Conservation (phyloP, 2,888 invertebrate species). For the Drosophila rubida region DNA sequence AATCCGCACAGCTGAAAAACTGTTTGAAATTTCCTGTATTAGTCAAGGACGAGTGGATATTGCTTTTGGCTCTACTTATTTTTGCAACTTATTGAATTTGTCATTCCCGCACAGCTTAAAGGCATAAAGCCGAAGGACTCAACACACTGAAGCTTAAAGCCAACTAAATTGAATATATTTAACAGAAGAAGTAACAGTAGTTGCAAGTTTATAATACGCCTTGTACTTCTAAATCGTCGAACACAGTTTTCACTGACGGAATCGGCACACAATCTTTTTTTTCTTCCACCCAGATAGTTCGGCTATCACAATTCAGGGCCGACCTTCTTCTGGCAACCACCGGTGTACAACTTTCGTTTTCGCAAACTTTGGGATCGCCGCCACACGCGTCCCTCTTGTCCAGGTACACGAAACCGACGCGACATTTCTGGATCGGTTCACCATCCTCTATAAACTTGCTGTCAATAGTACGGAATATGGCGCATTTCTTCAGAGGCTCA, state of each 20-base stretch:
- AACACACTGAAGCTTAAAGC: not conserved
- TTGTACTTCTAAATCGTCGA: not conserved
- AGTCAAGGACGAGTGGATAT: conserved; percentile 4
- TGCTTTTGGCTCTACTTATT: conserved; percentile 2
- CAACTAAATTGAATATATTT: not conserved
- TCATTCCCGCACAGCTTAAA: conserved; percentile 1
- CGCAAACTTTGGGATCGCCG: not conserved
- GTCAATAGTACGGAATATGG: not conserved
- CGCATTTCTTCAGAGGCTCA: not conserved
- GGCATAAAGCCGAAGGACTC: not conserved
- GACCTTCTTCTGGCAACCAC: too few relatives aligned
- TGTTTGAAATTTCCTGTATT: conserved; percentile 15
- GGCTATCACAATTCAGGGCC: not conserved
- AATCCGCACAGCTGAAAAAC: conserved; percentile 14
- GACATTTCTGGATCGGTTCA: not conserved
- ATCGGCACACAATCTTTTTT: not conserved
- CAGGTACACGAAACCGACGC: not conserved
- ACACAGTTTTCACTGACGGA: not conserved
- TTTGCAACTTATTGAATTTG: not conserved
- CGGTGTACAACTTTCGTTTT: not conserved
- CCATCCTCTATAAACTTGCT: not conserved
- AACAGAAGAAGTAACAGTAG: not conserved
- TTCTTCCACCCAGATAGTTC: not conserved
- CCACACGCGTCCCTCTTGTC: not conserved
- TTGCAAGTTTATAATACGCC: not conserved